Evolutionary conservation across 2,888 invertebrate species (phyloP), one percentile per base, ranked within the genome.

Genomic region (Caenorhabditis auriculariae): DNA sequence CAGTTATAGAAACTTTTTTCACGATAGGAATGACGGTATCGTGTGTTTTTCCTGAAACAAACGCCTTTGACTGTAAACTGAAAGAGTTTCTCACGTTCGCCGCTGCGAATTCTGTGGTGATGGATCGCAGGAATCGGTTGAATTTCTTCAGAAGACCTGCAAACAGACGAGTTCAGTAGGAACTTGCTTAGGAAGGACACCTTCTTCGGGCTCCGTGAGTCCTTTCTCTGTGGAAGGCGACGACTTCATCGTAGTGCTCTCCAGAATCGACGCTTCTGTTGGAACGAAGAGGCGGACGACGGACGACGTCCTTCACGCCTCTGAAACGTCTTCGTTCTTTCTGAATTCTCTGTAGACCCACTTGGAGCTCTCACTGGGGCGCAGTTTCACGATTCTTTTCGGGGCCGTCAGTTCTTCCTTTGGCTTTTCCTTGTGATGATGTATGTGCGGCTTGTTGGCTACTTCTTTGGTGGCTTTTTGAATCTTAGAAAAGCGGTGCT

Each of bases 1-100:
- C 57, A 7, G 66, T 59, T 3, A 66, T 66, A 15, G 66, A 66
- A 2, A 66, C 66, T 53, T 66, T 66, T 54, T 66, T 66, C 17
- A 66, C 66, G 24, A 66, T 57, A 7, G 61, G 67, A 17, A 56
- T 48, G 24, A 54, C 57, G n/a, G n/a, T n/a, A n/a, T n/a, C n/a
- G n/a, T n/a, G n/a, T n/a, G n/a, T n/a, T 51, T 57, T 56, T 55
- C 58, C 61, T 61, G 49, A 27, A 60, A 55, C 45, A 28, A 51
- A n/a, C n/a, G n/a, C n/a, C n/a, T n/a, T n/a, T n/a, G n/a, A n/a
- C n/a, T n/a, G n/a, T n/a, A n/a, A n/a, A n/a, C n/a, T n/a, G n/a
- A n/a, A n/a, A n/a, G n/a, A n/a, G n/a, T n/a, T n/a, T n/a, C n/a
- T n/a, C n/a, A n/a, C n/a, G n/a, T n/a, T n/a, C n/a, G n/a, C n/a